Percentiles rank a stretch among this genome's conserved stretches.
phyloP scores from a whole-genome alignment of 2,888 invertebrate genomes.

The Temnothorax rugatulus region DNA sequence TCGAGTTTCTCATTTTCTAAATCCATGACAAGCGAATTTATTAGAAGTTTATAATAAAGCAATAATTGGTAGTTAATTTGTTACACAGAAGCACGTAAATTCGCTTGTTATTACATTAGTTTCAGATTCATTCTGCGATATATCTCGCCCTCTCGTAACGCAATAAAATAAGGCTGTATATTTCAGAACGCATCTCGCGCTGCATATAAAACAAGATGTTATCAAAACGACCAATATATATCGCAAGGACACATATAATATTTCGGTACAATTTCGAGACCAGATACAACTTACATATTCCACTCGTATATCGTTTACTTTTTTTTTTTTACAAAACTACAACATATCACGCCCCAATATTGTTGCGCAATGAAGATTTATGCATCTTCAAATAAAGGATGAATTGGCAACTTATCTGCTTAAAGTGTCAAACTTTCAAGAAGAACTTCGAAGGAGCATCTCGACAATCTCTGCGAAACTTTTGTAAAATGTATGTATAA shows the following conservation, averaged over 20 bases:
- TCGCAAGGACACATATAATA: conserved; percentile 18
- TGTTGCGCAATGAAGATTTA: not conserved
- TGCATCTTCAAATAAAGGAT: conserved; percentile 6
- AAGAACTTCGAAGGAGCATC: not conserved
- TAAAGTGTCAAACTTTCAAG: conserved; percentile 26
- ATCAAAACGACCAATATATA: conserved; percentile 21
- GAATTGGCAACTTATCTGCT: conserved; percentile 30
- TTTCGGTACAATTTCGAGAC: conserved; percentile 6
- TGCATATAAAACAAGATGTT: conserved; percentile 39
- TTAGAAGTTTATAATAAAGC: conserved; percentile 39
- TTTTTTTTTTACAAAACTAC: not conserved
- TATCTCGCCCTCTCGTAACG: not conserved
- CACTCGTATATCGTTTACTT: not conserved
- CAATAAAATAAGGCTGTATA: conserved; percentile 42
- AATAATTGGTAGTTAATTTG: conserved; percentile 50
- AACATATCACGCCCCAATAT: not conserved
- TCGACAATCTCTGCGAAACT: not conserved
- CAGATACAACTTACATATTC: not conserved
- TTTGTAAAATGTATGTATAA: conserved; percentile 12
- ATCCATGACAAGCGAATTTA: conserved; percentile 16
- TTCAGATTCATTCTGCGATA: conserved; percentile 30
- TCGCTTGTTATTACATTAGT: conserved; percentile 39
- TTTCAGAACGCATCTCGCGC: conserved; percentile 33
- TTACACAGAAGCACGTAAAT: conserved; percentile 24
- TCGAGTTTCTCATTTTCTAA: conserved; percentile 48